Evolutionary conservation across 2,888 invertebrate species (phyloP).

Genomic region (Tipula unca): DNA sequence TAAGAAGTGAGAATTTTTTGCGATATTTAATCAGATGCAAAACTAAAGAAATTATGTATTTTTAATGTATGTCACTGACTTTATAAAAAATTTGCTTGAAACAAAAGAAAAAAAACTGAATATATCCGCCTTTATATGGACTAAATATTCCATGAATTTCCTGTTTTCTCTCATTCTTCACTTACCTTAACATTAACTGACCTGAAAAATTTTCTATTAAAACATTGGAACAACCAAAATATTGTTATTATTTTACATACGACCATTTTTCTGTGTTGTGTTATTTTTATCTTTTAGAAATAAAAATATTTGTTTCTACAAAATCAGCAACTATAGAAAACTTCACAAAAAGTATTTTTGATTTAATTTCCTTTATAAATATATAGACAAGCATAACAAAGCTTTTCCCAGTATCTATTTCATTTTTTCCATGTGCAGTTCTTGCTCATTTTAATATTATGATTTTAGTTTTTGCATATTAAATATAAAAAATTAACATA

Average conservation of each 20-base stretch:
- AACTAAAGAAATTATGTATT: too few species aligned
- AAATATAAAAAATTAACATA: not conserved
- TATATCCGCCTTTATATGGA: not conserved
- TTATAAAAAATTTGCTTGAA: not conserved
- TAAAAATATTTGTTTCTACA: not conserved
- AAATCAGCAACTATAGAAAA: not conserved
- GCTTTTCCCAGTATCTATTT: not conserved
- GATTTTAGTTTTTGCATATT: not conserved
- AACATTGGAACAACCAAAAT: not conserved
- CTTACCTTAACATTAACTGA: not conserved
- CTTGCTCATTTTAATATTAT: not conserved
- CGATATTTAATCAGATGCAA: too few species aligned
- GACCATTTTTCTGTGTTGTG: not conserved
- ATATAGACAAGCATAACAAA: not conserved
- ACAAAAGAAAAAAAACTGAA: not conserved
- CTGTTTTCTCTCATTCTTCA: not conserved
- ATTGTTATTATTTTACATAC: not conserved
- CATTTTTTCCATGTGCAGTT: not conserved
- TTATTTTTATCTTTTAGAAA: too few species aligned
- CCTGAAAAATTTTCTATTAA: not conserved
- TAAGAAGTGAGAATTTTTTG: too few species aligned
- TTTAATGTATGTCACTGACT: not conserved
- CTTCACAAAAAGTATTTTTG: not conserved
- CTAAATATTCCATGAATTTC: not conserved
- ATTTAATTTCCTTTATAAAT: not conserved